Base-by-base conservation (phyloP, 2,113 vertebrate genomes). In the Amblyopsis rosae region DNA sequence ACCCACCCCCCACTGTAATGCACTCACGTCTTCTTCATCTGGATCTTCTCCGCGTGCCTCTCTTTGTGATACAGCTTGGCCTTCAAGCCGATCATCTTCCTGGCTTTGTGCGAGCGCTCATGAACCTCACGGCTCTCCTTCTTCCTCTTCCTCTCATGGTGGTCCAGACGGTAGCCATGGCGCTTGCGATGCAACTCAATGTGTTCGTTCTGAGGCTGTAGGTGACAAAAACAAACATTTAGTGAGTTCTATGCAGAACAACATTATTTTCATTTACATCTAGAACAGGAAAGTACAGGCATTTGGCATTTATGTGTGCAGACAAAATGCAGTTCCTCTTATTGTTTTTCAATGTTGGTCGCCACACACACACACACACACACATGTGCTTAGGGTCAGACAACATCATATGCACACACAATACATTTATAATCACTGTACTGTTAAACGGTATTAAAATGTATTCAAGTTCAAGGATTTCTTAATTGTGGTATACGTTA, bases 1-100 rank as follows among this genome's bases (percentile, higher is more conserved):
- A 1, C 26, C 26, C 26, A 1, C 26, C 1, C 26, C 26, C 2
- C 26, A 48, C 16, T 47, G 13, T 1, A 6, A 5, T 10, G 8
- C 32, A 95, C 96, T 95, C 81, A 99, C 98, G 97, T 99, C 84
- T 99, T 99, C 86, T 98, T 99, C 95, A 99, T 99, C 87, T 99
- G 98, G 85, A 98, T 96, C 92, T 99, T 99, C 90, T 99, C 98
- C 0, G 96, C 92, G 10, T 99, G 96, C 60, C 96, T 95, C 90
- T 98, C 96, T 77, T 97, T 98, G 84, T 99, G 96, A 86, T 99
- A 99, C 3, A 99, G 92, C 86, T 98, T 99, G 82, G 98, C 98
- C 87, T 99, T 99, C 78, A 99, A 78, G 17, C 97, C 97, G 3
- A 99, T 99, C 91, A 98, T 90, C 87, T 98, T 99, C 88, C 92